Evolutionary conservation across 2,797 vertebrate genomes (phyloP).

Genomic region (Zenarchopterus dispar): DNA sequence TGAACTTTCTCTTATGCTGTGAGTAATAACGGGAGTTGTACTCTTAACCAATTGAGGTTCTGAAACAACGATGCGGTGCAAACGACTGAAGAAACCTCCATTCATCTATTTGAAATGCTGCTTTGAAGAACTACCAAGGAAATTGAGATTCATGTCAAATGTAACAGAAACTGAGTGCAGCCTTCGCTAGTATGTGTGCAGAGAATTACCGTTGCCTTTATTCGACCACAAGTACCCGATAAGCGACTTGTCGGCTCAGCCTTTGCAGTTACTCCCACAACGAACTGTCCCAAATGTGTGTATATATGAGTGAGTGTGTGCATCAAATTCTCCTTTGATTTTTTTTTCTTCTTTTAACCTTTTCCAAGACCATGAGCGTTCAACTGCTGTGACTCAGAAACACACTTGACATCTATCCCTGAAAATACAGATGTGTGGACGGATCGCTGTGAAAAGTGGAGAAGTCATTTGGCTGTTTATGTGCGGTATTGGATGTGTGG

Average conservation of each 20-base stretch:
- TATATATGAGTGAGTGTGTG: slow-evolving; percentile 2
- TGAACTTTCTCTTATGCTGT: slow-evolving; percentile 55
- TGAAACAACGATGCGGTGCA: slow-evolving; percentile 37
- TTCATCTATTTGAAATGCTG: slow-evolving; percentile 41
- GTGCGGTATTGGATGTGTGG: slow-evolving; percentile 24
- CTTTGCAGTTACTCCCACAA: slow-evolving; percentile 39
- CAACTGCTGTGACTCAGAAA: slow-evolving; percentile 49
- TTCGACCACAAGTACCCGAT: slow-evolving; percentile 24
- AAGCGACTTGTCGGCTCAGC: slow-evolving; percentile 45
- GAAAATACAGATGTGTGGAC: slow-evolving; percentile 17
- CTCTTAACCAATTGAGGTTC: slow-evolving; percentile 48
- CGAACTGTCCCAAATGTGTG: slow-evolving; percentile 21
- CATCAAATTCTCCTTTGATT: slow-evolving; percentile 45
- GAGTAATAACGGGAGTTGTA: slow-evolving; percentile 58
- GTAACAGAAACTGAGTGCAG: slow-evolving; percentile 23
- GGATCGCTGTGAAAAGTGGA: slow-evolving; percentile 18
- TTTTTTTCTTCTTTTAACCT: slow-evolving; percentile 43
- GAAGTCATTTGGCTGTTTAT: slow-evolving; percentile 29
- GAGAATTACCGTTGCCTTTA: slow-evolving; percentile 27
- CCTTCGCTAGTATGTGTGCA: slow-evolving; percentile 5
- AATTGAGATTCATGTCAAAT: slow-evolving; percentile 31
- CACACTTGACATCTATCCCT: slow-evolving; percentile 45
- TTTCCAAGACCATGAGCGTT: slow-evolving; percentile 42
- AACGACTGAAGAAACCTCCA: slow-evolving; percentile 47
- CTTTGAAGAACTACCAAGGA: slow-evolving; percentile 13